These are phyloP conservation scores for Pituophis catenifer DNA, from an alignment of 2,113 vertebrate species.

Conservation along the genomic window DNA sequence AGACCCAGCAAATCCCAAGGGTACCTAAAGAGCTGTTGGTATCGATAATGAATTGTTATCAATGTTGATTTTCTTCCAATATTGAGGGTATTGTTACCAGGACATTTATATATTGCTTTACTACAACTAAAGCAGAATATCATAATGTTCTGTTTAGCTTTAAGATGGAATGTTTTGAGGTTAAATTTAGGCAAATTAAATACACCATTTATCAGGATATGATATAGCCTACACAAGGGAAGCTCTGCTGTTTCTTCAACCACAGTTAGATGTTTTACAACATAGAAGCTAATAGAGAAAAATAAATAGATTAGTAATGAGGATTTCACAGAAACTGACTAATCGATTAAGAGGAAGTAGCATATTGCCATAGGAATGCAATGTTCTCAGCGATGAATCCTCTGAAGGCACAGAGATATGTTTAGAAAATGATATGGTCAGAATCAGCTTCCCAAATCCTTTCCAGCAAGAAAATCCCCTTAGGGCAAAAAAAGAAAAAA, in stretches of 20 bases:
- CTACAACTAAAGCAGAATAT: not conserved
- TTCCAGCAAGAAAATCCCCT: slow-evolving; percentile 30
- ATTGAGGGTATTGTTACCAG: not conserved
- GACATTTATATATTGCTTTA: not conserved
- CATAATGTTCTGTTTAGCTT: not conserved
- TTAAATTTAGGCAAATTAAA: not conserved
- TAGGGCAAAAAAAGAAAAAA: not conserved
- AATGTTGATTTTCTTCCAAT: not conserved
- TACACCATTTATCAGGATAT: not conserved
- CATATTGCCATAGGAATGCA: not conserved
- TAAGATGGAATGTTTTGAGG: not conserved
- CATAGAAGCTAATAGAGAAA: not conserved
- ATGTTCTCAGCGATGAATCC: not conserved
- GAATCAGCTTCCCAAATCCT: slow-evolving; percentile 21
- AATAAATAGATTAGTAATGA: slow-evolving; percentile 16
- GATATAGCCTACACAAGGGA: not conserved
- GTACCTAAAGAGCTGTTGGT: not conserved
- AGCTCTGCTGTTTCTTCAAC: not conserved
- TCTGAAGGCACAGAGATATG: slow-evolving; percentile 9
- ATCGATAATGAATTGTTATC: not conserved
- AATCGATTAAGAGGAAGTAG: slow-evolving; percentile 13
- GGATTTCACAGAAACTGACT: not conserved
- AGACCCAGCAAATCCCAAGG: not conserved
- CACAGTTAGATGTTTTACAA: not conserved
- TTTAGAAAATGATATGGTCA: slow-evolving; percentile 8